phyloP scores from a whole-genome alignment of 2,888 invertebrate species.

The Chelonus formosanus region DNA sequence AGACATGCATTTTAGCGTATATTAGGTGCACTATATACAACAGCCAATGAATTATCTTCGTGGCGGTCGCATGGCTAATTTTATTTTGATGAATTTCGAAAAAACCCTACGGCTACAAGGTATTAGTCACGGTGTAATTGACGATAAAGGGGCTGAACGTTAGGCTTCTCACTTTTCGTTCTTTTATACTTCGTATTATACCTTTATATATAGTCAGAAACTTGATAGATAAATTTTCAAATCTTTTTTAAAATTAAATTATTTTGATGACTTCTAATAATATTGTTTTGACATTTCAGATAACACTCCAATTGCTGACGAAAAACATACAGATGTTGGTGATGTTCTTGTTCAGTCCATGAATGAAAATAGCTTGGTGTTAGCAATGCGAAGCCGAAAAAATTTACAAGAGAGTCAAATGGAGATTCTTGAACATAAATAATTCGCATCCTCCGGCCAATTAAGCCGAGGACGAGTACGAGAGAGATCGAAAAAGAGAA shows the following conservation, averaged over 20 bases:
- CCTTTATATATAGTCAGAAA: too few species aligned
- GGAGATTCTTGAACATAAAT: conserved; percentile 31
- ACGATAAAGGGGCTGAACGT: conserved; percentile 44
- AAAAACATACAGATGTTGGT: too few species aligned
- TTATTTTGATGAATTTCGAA: conserved; percentile 60
- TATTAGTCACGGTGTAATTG: conserved; percentile 61
- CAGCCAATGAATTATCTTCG: conserved; percentile 49
- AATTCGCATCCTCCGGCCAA: conserved; percentile 28
- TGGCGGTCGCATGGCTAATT: conserved; percentile 50
- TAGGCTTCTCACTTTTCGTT: conserved; percentile 24
- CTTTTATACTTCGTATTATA: conserved; percentile 19
- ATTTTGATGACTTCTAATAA: too few species aligned
- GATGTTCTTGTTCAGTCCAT: not conserved
- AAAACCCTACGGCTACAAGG: conserved; percentile 52
- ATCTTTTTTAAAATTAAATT: too few species aligned
- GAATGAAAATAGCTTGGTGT: conserved; percentile 15
- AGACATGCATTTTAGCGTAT: conserved; percentile 5
- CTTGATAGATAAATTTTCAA: too few species aligned
- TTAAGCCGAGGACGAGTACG: conserved; percentile 25
- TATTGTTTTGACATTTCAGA: too few species aligned
- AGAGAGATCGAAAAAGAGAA: conserved; percentile 15
- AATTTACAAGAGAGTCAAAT: conserved; percentile 16
- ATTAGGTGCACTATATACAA: conserved; percentile 22
- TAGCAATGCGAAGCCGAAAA: conserved; percentile 5
- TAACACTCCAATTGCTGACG: too few species aligned